A percentile compares a stretch with the other conserved stretches of the same genome.
Conservation (phyloP, 1,140 invertebrate genomes). For the Drosophila parabipectinata region DNA sequence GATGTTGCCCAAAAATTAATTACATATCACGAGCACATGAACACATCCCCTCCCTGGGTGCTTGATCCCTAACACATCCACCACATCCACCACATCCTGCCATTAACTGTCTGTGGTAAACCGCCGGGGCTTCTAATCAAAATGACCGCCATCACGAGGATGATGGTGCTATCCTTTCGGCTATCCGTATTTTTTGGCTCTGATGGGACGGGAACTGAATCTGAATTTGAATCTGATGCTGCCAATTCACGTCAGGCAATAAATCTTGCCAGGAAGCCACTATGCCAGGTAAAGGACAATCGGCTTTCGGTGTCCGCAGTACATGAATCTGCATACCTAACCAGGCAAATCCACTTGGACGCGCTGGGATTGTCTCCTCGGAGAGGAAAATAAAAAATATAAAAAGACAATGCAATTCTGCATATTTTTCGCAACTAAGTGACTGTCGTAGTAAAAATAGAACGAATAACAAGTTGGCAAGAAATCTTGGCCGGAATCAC, state of each 20-base stretch:
- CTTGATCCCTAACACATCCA: not conserved
- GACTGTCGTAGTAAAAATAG: conserved; percentile 7
- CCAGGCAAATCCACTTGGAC: conserved; percentile 45
- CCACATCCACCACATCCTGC: not conserved
- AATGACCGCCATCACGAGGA: conserved; percentile 42
- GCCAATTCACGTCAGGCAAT: conserved; percentile 26
- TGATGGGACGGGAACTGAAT: not conserved
- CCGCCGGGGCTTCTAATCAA: conserved; percentile 37
- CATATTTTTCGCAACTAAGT: conserved; percentile 30
- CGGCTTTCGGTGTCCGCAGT: conserved; percentile 21
- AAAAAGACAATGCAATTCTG: conserved; percentile 42
- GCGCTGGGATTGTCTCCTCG: conserved; percentile 27
- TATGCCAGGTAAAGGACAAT: conserved; percentile 20
- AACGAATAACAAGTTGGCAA: not conserved
- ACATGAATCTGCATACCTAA: conserved; percentile 62
- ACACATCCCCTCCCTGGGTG: conserved; percentile 18
- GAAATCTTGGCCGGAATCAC: not conserved
- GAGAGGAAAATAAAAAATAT: not conserved
- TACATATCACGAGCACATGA: conserved; percentile 74
- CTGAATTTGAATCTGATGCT: conserved; percentile 21
- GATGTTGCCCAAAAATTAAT: conserved; percentile 77
- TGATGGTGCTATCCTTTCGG: conserved; percentile 26
- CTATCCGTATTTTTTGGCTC: not conserved
- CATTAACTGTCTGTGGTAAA: conserved; percentile 10
- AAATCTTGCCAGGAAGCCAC: conserved; percentile 49